A percentile compares a stretch with the other conserved stretches of the same genome.
Evolutionary conservation across 2,888 invertebrate genomes (phyloP).

Genomic region (Phlogophora meticulosa): DNA sequence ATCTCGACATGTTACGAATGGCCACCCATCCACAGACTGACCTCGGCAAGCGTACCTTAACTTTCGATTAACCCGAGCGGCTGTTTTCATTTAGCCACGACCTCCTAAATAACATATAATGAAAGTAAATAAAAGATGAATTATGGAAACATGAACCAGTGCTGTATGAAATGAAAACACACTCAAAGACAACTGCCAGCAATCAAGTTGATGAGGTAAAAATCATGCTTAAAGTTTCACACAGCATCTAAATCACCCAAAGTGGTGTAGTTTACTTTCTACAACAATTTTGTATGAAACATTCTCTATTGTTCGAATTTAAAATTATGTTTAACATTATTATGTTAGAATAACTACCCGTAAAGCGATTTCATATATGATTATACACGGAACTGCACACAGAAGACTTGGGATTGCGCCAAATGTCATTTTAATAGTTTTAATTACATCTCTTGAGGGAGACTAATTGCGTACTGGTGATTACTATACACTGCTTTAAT

Average conservation of each 20-base stretch:
- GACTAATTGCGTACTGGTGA: slow-evolving; percentile 76
- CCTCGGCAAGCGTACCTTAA: too few species aligned
- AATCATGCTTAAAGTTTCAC: slow-evolving; percentile 62
- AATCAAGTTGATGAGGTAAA: slow-evolving; percentile 62
- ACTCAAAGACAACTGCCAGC: slow-evolving; percentile 31
- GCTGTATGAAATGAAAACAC: slow-evolving; percentile 56
- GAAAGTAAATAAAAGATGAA: slow-evolving; percentile 59
- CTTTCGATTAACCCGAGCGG: too few species aligned
- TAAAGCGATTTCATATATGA: slow-evolving; percentile 77
- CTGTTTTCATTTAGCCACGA: too few species aligned
- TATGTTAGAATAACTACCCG: slow-evolving; percentile 74
- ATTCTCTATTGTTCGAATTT: slow-evolving; percentile 69
- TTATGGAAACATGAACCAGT: slow-evolving; percentile 52
- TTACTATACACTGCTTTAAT: slow-evolving; percentile 65
- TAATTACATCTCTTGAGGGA: slow-evolving; percentile 79
- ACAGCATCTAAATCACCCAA: slow-evolving; percentile 58
- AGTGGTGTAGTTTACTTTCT: slow-evolving; percentile 65
- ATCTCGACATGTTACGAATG: too few species aligned
- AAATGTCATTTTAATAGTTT: slow-evolving; percentile 90
- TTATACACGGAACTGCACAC: slow-evolving; percentile 73
- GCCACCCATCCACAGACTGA: too few species aligned
- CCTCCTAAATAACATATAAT: slow-evolving; percentile 30
- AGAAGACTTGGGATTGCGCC: slow-evolving; percentile 73
- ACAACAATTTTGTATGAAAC: slow-evolving; percentile 65
- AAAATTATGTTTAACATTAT: slow-evolving; percentile 76